A percentile compares a stretch with the other conserved stretches of the same genome.
phyloP scores from a whole-genome alignment of 2,113 vertebrate genomes.

The Rhinichthys klamathensis region DNA sequence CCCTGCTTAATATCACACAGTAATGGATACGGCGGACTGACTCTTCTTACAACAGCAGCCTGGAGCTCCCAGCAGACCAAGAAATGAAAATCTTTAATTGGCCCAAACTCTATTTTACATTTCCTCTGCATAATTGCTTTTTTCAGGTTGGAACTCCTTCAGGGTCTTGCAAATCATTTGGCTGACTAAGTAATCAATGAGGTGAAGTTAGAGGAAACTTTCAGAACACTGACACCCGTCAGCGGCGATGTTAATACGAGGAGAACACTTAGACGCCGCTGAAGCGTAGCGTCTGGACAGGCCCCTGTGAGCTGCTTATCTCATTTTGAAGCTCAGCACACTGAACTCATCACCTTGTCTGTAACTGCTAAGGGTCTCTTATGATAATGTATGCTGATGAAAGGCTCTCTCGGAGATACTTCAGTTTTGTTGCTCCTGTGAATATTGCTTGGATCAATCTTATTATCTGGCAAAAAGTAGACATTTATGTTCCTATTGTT shows the following conservation, averaged over 20 bases:
- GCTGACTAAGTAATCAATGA: constrained; percentile 47
- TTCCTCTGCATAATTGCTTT: constrained; percentile 41
- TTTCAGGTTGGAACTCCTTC: constrained; percentile 24
- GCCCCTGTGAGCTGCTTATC: neutral
- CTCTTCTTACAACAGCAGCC: constrained; percentile 17
- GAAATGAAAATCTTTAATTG: constrained; percentile 43
- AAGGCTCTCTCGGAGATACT: neutral
- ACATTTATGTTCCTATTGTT: neutral
- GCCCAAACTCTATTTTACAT: constrained; percentile 38
- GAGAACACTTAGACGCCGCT: constrained; percentile 6
- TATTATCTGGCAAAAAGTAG: neutral
- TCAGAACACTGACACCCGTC: constrained; percentile 12
- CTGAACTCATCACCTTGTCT: constrained; percentile 17
- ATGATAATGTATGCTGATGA: constrained; percentile 15
- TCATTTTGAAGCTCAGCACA: constrained; percentile 8
- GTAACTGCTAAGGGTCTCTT: neutral
- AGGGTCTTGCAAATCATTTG: constrained; percentile 47
- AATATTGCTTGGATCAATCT: neutral
- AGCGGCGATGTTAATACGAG: constrained; percentile 29
- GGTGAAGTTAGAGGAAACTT: constrained; percentile 33
- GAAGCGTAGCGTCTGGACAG: neutral
- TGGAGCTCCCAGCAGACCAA: constrained; percentile 18
- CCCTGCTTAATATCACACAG: neutral
- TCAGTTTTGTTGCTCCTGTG: neutral
- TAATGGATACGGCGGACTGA: neutral